Base-by-base conservation (phyloP, 2,113 vertebrate genomes). In the Monopterus albus region DNA sequence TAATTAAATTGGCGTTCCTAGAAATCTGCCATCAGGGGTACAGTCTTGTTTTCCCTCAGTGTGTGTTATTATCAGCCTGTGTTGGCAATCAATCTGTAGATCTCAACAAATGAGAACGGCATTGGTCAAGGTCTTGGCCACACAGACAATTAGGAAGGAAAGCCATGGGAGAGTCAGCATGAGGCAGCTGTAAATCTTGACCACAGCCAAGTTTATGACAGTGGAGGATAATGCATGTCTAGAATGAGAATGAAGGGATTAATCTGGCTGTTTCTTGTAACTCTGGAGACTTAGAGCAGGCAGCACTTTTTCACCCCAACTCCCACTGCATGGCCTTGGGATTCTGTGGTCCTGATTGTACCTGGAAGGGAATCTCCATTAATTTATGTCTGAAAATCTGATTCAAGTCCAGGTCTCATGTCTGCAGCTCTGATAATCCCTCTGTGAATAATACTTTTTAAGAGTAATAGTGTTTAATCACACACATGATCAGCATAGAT, bases 131-230 rank as follows among this genome's bases (percentile, higher is more conserved):
- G 84, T 78, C 88, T 84, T 60, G 83, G 82, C 77, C 70, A 42
- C 57, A 12, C 52, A 65, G 70, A 82, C 81, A 80, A 80, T 85
- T 80, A 84, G 67, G 75, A 76, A 35, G 65, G 39, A 74, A 81
- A 73, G 75, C 66, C 71, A 75, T 56, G 81, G 72, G 60, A 80
- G 80, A 79, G 61, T 87, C 69, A 74, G 75, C 69, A 64, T 18
- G 47, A 85, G 72, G 76, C 83, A 50, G 81, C 82, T 71, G 82
- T 88, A 89, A 90, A 92, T 92, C 75, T 83, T 72, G 23, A 71
- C 46, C 65, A 43, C 76, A 58, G 90, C 92, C 91, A 92, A 90
- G 87, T 90, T 91, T 90, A 78, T 91, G 91, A 92, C 89, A 89
- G 75, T 35, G 62, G 81, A 88, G 89, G 89, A 91, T 90, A 79